A percentile compares a stretch with the other conserved stretches of the same genome.
Conservation (phyloP, 2,888 invertebrate genomes). For the Scrobipalpa costella region DNA sequence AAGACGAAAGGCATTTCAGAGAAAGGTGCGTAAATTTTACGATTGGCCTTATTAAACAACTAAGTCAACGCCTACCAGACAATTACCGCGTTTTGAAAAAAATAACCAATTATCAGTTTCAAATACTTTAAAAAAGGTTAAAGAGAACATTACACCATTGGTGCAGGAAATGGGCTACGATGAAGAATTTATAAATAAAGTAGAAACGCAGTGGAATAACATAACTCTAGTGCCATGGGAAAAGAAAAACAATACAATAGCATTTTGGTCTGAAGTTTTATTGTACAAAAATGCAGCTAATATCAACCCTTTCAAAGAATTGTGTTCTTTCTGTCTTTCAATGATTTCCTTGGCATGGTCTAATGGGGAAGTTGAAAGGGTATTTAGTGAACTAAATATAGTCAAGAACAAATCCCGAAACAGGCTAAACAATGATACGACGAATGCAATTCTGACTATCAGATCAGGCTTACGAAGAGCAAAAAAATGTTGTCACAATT, state of each 20-base stretch:
- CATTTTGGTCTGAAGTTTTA: slow-evolving; percentile 34
- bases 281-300: slow-evolving; percentile 35
- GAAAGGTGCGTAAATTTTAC: slow-evolving; percentile 35
- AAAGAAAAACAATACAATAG: background rate
- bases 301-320: slow-evolving; percentile 33
- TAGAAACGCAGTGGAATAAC: slow-evolving; percentile 19
- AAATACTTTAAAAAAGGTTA: slow-evolving; percentile 29
- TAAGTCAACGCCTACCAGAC: slow-evolving; percentile 28
- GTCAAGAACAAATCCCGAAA: no score
- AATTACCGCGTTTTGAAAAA: slow-evolving; percentile 26
- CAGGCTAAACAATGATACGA: background rate
- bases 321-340: no score
- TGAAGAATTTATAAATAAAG: slow-evolving; percentile 27
- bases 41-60: slow-evolving; percentile 31
- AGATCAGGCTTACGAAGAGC: slow-evolving; percentile 3
- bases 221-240: background rate
- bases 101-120: slow-evolving; percentile 28
- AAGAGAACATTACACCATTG: slow-evolving; percentile 1
- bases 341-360: no score
- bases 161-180: slow-evolving; percentile 27
- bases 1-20: slow-evolving; percentile 29
- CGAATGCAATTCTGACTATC: slow-evolving; percentile 16
- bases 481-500: no score
- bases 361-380: no score
- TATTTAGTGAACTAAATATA: no score